phyloP scores from a whole-genome alignment of 1,140 invertebrate genomes.

The Anthonomus grandis region DNA sequence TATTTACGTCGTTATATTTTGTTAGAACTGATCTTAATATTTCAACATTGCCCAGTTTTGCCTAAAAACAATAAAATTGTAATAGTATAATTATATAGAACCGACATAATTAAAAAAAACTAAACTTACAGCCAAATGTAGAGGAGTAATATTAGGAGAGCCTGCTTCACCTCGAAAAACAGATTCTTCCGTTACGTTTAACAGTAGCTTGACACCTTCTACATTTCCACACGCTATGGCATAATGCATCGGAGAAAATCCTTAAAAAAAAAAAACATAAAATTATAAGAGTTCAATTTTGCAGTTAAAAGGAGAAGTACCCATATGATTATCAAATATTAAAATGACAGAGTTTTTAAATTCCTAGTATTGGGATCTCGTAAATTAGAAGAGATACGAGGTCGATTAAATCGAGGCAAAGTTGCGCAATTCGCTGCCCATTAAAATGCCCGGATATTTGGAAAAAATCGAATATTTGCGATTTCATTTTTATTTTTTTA shows the following conservation, averaged over 20 bases:
- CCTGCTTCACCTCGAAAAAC: conserved; percentile 14
- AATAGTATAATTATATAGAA: neutral
- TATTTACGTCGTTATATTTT: conserved; percentile 33
- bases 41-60: conserved; percentile 35
- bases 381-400: no score
- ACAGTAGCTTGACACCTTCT: conserved; percentile 46
- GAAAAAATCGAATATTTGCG: no score
- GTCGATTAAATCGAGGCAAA: no score
- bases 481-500: no score
- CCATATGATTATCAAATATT: no score
- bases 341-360: no score
- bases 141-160: conserved; percentile 51
- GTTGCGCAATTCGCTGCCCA: no score
- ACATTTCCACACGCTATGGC: conserved; percentile 49
- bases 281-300: no score
- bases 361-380: no score
- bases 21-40: conserved; percentile 30
- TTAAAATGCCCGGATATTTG: no score
- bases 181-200: conserved; percentile 20
- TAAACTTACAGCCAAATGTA: conserved; percentile 58
- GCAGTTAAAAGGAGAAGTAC: no score
- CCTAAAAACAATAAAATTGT: conserved; percentile 21
- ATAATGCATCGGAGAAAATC: conserved; percentile 57
- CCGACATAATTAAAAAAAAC: neutral
- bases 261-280: conserved; percentile 18